Evolutionary conservation across 2,113 vertebrate genomes (phyloP).

Genomic region (Bubalus kerabau): DNA sequence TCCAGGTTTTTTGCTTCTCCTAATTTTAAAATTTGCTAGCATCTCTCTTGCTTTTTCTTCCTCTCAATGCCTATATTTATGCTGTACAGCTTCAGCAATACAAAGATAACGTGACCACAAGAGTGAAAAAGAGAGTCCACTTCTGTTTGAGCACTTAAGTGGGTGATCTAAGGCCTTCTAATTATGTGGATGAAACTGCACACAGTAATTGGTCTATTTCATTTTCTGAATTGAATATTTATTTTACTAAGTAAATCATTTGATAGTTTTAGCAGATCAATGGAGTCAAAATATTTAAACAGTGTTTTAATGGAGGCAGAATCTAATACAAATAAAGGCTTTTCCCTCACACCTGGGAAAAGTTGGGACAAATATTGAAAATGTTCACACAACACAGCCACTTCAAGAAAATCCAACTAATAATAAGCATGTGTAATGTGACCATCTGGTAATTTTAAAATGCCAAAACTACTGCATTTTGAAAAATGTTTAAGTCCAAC

Average conservation of each 20-base stretch:
- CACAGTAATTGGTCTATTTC: background rate
- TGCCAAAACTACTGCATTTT: background rate
- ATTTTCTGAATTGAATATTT: conserved; percentile 23
- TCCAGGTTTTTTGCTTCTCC: background rate
- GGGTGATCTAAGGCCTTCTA: background rate
- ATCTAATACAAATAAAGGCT: background rate
- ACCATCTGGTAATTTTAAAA: background rate
- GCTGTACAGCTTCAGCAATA: background rate
- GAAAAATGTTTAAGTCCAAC: background rate
- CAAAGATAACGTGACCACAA: background rate
- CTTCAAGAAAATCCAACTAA: background rate
- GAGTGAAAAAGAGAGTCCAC: background rate
- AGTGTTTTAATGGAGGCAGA: background rate
- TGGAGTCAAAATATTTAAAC: conserved; percentile 4
- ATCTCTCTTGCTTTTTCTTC: background rate
- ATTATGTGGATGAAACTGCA: background rate
- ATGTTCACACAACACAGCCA: background rate
- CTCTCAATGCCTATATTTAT: background rate
- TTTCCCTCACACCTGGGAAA: background rate
- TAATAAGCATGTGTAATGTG: background rate
- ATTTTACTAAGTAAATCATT: background rate
- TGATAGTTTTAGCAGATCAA: conserved; percentile 5
- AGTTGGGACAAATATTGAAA: background rate
- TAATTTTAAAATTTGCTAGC: background rate
- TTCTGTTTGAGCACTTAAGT: background rate